These are phyloP conservation scores for Crossaster papposus DNA, from an alignment of 53 echinoderm and acorn worm species.

Conservation along the genomic window DNA sequence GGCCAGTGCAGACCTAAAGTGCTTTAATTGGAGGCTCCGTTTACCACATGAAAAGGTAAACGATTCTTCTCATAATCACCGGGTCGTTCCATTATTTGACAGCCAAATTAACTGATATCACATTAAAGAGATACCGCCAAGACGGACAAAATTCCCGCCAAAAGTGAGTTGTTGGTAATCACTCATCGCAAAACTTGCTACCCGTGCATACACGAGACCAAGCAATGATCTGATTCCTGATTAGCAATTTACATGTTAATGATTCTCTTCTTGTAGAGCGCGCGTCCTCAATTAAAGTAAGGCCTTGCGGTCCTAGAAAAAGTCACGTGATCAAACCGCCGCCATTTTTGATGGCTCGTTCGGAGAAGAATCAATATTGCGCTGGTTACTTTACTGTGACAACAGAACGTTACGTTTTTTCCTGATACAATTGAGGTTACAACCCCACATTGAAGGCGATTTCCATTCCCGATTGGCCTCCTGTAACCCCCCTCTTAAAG, in stretches of 20 bases:
- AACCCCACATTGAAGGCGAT: neutral
- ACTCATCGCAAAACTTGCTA: neutral
- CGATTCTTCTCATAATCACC: slow-evolving; percentile 1
- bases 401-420: neutral
- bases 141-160: slow-evolving; percentile 18
- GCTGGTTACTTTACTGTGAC: neutral
- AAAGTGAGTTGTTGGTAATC: neutral
- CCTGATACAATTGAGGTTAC: neutral
- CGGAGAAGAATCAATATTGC: neutral
- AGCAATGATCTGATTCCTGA: neutral
- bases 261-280: neutral
- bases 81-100: neutral
- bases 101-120: slow-evolving; percentile 13
- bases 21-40: neutral
- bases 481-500: slow-evolving; percentile 24
- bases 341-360: neutral
- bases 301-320: neutral
- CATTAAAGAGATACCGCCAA: slow-evolving; percentile 18
- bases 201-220: neutral
- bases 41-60: neutral
- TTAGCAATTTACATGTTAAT: neutral
- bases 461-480: slow-evolving; percentile 20
- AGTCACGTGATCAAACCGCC: neutral
- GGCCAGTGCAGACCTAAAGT: neutral
- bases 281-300: neutral